Evolutionary conservation across 2,888 invertebrate species (phyloP).

Genomic region (Athripsodes cinereus): DNA sequence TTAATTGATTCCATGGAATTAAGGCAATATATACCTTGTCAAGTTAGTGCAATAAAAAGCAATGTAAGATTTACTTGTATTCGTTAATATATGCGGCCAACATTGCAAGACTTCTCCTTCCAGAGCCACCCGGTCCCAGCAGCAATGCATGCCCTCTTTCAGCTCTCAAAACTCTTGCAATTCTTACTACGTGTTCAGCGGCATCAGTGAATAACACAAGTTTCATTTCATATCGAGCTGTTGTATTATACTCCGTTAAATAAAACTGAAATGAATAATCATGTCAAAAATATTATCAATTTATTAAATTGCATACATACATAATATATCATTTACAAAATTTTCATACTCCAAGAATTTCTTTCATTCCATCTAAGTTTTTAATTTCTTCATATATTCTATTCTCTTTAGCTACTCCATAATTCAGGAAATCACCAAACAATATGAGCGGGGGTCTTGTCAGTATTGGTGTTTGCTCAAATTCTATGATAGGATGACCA

Average conservation of each 20-base stretch:
- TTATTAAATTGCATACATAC: no score
- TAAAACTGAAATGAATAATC: slow-evolving; percentile 73
- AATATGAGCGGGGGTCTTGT: slow-evolving; percentile 61
- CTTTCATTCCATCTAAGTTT: slow-evolving; percentile 64
- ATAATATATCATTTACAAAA: no score
- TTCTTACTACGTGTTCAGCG: slow-evolving; percentile 79
- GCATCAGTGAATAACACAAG: slow-evolving; percentile 86
- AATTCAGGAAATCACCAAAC: slow-evolving; percentile 80
- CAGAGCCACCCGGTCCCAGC: slow-evolving; percentile 87
- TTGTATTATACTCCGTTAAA: slow-evolving; percentile 76
- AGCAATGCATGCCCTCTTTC: slow-evolving; percentile 85
- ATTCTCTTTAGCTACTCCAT: slow-evolving; percentile 64
- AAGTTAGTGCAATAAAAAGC: no score
- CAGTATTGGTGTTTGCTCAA: slow-evolving; percentile 56
- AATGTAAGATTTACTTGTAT: slow-evolving; percentile 53
- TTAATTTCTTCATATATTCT: slow-evolving; percentile 77
- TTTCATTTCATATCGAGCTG: slow-evolving; percentile 71
- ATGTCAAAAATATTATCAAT: no score
- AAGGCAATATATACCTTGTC: no score
- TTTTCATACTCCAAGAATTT: slow-evolving; percentile 56
- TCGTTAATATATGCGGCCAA: slow-evolving; percentile 80
- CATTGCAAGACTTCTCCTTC: slow-evolving; percentile 80
- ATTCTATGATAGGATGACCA: slow-evolving; percentile 50
- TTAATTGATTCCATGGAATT: no score
- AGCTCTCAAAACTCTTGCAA: slow-evolving; percentile 76